These are phyloP conservation scores for Tragulus kanchil DNA, from an alignment of 2,113 vertebrate species.

Conservation along the genomic window DNA sequence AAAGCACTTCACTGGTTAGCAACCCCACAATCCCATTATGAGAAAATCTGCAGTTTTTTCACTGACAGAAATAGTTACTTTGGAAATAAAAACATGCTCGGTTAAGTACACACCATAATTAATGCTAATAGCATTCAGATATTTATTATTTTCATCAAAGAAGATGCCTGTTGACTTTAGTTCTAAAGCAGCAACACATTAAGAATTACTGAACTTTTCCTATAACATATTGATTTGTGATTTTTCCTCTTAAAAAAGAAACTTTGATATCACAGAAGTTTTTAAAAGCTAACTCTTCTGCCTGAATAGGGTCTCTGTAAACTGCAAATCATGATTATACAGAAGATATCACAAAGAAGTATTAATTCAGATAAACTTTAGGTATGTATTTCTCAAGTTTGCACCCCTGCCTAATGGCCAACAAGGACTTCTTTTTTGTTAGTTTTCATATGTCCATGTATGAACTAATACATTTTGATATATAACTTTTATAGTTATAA, in stretches of 20 bases:
- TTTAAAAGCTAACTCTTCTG: neutral
- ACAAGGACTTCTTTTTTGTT: neutral
- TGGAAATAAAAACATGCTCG: conserved; percentile 23
- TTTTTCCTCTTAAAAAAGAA: neutral
- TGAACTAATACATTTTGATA: neutral
- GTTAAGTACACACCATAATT: neutral
- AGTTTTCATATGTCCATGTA: neutral
- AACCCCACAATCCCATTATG: neutral
- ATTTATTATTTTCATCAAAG: conserved; percentile 1
- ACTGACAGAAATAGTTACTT: neutral
- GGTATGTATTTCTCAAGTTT: neutral
- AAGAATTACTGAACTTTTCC: conserved; percentile 24
- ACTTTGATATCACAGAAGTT: neutral
- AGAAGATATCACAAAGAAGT: neutral
- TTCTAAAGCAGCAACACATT: neutral
- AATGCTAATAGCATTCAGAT: conserved; percentile 1
- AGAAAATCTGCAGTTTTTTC: conserved; percentile 4
- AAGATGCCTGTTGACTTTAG: neutral
- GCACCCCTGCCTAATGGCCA: neutral
- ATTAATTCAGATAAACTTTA: conserved; percentile 16
- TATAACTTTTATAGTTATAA: neutral
- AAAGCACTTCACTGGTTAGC: conserved; percentile 1
- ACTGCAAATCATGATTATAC: neutral
- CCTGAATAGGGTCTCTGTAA: neutral
- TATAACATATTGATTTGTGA: neutral